Conservation (phyloP, 2,797 vertebrate species). For the Triplophysa yarkandensis region DNA sequence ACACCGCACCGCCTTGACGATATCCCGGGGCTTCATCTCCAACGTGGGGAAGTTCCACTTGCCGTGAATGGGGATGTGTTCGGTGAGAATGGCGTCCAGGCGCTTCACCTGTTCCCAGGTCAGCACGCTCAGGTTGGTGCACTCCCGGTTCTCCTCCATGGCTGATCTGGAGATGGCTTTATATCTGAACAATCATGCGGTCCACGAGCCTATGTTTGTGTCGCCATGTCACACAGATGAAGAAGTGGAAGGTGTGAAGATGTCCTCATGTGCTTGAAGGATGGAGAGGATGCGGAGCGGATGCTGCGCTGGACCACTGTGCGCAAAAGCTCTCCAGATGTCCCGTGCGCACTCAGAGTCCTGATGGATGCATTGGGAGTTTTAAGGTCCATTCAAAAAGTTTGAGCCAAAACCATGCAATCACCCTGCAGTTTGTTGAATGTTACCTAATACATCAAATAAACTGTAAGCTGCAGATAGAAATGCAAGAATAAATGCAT, state of each 20-base stretch:
- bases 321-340: conserved; percentile 40
- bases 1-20: conserved; percentile 92
- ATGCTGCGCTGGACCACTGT: conserved; percentile 8
- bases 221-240: not conserved
- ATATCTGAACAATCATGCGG: conserved; percentile 33
- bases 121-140: conserved; percentile 87
- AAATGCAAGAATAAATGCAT: not conserved
- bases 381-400: conserved; percentile 68
- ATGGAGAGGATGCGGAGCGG: not conserved
- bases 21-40: conserved; percentile 92
- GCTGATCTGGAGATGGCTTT: conserved; percentile 55
- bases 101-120: conserved; percentile 98
- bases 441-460: too few species aligned
- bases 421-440: too few species aligned
- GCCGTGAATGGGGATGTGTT: conserved; percentile 96
- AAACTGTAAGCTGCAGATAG: not conserved
- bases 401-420: conserved; percentile 33
- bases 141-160: conserved; percentile 62
- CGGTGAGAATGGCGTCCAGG: conserved; percentile 89
- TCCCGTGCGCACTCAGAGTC: conserved; percentile 52
- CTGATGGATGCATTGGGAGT: conserved; percentile 71
- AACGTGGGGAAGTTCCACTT: conserved; percentile 96
- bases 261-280: too few species aligned
- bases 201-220: not conserved
- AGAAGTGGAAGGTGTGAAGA: not conserved